phyloP scores from a whole-genome alignment of 30 jellyfish, hydroid and myxozoan species.

The Turritopsis rubra region DNA sequence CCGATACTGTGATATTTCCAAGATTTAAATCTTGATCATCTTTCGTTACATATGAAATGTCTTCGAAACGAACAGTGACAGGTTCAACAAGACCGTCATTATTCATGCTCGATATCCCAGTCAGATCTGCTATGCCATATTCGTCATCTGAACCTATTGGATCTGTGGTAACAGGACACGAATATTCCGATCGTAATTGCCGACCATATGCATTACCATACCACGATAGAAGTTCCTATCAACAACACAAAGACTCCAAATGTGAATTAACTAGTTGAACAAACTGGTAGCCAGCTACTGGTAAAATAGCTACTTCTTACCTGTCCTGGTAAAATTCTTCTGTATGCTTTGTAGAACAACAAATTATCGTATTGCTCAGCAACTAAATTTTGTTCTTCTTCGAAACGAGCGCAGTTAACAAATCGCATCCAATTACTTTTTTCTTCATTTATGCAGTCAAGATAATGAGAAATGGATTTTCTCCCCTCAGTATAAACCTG shows the following conservation, averaged over 20 bases:
- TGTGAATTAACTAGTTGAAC: too few species aligned
- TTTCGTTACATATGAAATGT: neutral
- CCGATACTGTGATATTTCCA: neutral
- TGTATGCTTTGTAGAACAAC: slow-evolving; percentile 31
- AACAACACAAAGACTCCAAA: too few species aligned
- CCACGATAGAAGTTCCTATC: slow-evolving; percentile 34
- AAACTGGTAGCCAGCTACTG: too few species aligned
- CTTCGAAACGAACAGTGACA: neutral
- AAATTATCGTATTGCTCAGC: slow-evolving; percentile 36
- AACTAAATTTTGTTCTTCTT: slow-evolving; percentile 38
- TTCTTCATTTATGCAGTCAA: slow-evolving; percentile 32
- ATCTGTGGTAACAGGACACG: neutral
- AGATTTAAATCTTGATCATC: neutral
- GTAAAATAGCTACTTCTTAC: neutral
- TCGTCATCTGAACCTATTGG: slow-evolving; percentile 1
- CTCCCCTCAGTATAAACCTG: slow-evolving; percentile 24
- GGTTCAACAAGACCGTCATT: neutral
- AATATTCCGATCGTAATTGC: slow-evolving; percentile 14
- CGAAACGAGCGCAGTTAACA: slow-evolving; percentile 45
- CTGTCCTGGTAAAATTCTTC: slow-evolving; percentile 29
- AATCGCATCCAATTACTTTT: slow-evolving; percentile 44
- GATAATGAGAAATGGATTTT: slow-evolving; percentile 17
- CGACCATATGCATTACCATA: slow-evolving; percentile 41
- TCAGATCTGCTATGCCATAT: neutral
- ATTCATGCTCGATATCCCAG: neutral